Percentiles rank a stretch among this genome's conserved stretches.
These are phyloP conservation scores for Fregetta grallaria DNA, from an alignment of 2,113 vertebrate species.

Conservation along the genomic window DNA sequence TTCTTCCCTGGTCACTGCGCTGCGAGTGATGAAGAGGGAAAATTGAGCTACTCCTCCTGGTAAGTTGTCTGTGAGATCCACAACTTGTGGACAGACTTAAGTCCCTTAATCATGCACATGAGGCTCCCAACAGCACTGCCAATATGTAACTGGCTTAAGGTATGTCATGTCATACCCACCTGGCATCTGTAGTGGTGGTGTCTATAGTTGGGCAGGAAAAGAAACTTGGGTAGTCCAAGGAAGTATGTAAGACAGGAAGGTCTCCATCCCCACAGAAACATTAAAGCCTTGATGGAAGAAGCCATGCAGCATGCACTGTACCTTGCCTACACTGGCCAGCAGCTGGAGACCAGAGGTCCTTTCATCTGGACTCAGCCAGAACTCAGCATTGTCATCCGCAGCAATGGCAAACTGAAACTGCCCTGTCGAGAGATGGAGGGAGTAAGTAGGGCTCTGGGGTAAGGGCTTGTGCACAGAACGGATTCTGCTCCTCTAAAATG, in stretches of 20 bases:
- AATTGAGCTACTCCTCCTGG: background rate
- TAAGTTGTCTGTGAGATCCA: background rate
- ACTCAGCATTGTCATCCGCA: conserved; percentile 92
- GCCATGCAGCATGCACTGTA: conserved; percentile 56
- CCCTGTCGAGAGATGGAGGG: conserved; percentile 72
- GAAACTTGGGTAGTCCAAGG: background rate
- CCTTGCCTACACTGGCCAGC: conserved; percentile 89
- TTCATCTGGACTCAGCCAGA: conserved; percentile 90
- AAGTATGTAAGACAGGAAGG: background rate
- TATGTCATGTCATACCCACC: background rate
- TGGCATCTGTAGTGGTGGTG: background rate
- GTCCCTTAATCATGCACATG: background rate
- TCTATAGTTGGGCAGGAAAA: background rate
- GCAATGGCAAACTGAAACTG: conserved; percentile 90
- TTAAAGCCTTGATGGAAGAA: background rate
- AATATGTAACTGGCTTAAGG: background rate
- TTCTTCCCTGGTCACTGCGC: background rate
- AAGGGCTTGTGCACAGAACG: background rate
- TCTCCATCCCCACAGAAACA: background rate
- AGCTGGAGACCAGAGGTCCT: conserved; percentile 80
- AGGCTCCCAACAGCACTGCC: background rate
- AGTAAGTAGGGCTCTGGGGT: background rate
- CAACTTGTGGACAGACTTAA: background rate
- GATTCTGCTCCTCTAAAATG: background rate
- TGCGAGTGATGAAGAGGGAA: background rate